These are phyloP conservation scores for Resseliella maxima DNA, from an alignment of 2,888 invertebrate species.

Conservation along the genomic window DNA sequence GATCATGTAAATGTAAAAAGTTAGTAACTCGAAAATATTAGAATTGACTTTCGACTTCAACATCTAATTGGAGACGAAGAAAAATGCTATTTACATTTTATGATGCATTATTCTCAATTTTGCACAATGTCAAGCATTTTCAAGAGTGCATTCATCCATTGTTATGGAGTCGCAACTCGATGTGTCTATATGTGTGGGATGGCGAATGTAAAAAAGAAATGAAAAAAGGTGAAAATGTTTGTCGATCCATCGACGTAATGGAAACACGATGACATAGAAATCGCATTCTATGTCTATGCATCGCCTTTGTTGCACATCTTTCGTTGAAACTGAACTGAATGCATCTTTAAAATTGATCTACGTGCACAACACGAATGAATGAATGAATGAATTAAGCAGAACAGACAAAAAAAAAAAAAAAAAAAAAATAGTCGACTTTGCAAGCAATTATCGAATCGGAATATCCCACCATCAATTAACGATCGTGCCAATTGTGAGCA, in stretches of 20 bases:
- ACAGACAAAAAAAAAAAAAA: not conserved
- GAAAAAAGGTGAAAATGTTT: constrained; percentile 8
- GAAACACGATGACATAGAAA: constrained; percentile 23
- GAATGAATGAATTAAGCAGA: not conserved
- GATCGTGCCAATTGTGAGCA: not conserved
- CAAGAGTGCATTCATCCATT: constrained; percentile 38
- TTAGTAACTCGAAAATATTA: not conserved
- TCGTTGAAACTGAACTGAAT: no score
- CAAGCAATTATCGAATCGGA: constrained; percentile 5
- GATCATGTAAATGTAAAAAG: not conserved
- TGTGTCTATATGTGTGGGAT: not conserved
- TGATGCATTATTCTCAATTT: constrained; percentile 10
- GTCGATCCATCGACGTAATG: not conserved
- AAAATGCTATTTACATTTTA: not conserved
- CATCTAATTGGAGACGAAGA: not conserved
- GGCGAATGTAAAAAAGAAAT: not conserved
- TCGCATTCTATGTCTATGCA: constrained; percentile 11
- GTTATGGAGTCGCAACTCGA: not conserved
- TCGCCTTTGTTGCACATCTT: not conserved
- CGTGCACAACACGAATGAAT: not conserved
- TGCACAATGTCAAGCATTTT: constrained; percentile 42
- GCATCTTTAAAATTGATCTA: no score
- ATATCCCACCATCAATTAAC: constrained; percentile 45
- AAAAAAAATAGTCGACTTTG: not conserved
- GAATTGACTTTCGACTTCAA: not conserved